A percentile compares a stretch with the other conserved stretches of the same genome.
These are phyloP conservation scores for Chloroceryle amazona DNA, from an alignment of 2,797 vertebrate genomes.

Conservation along the genomic window DNA sequence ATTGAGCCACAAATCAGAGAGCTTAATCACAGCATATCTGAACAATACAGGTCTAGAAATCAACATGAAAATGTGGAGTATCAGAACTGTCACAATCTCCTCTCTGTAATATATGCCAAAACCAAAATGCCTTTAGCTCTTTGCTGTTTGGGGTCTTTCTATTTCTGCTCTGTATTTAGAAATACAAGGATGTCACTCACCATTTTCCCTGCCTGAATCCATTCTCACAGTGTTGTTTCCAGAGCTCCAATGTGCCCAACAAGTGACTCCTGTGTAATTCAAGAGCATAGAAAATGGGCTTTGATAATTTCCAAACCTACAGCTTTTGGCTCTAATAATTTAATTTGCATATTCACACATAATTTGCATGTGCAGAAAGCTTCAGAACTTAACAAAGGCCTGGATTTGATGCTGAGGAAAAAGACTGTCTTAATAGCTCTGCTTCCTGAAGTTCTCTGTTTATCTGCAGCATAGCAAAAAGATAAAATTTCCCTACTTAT, in stretches of 20 bases:
- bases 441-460: not conserved
- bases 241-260: not conserved
- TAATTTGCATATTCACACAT: not conserved
- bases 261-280: not conserved
- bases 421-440: not conserved
- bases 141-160: not conserved
- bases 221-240: not conserved
- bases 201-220: not conserved
- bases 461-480: not conserved
- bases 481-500: not conserved
- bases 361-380: not conserved
- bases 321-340: not conserved
- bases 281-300: not conserved
- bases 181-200: not conserved
- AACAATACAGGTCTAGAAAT: not conserved
- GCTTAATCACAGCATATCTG: not conserved
- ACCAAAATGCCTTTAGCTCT: not conserved
- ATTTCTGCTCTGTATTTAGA: not conserved
- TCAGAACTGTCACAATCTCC: not conserved
- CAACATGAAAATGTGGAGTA: not conserved
- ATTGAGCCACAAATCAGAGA: not conserved
- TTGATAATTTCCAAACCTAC: not conserved
- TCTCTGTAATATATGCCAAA: fast-evolving
- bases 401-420: not conserved
- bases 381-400: not conserved